A percentile compares a stretch with the other conserved stretches of the same genome.
These are phyloP conservation scores for Cossypha heuglini DNA, from an alignment of 2,797 vertebrate species.

Conservation along the genomic window DNA sequence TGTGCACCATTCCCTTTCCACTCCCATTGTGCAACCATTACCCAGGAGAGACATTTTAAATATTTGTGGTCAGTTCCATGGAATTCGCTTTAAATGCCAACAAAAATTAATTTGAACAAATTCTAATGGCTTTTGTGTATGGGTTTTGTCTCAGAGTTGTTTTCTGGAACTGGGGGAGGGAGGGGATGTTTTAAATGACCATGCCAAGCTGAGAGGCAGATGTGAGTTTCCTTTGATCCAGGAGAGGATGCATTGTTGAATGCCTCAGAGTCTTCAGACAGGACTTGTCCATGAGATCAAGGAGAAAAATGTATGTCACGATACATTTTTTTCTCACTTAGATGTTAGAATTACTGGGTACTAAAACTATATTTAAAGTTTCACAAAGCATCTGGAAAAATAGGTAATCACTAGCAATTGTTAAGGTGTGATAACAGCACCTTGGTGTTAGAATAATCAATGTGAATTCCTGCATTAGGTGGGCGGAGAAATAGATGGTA, in stretches of 20 bases:
- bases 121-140: not conserved
- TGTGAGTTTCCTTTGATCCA: constrained; percentile 58
- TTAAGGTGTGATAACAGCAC: constrained; percentile 51
- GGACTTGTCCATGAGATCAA: constrained; percentile 33
- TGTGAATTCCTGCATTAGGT: not conserved
- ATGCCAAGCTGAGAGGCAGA: constrained; percentile 52
- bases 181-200: constrained; percentile 29
- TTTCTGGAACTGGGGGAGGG: not conserved
- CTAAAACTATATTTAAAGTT: constrained; percentile 65
- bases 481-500: not conserved
- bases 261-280: constrained; percentile 51
- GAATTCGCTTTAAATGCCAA: constrained; percentile 40
- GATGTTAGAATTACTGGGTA: constrained; percentile 58
- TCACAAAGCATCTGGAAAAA: constrained; percentile 60
- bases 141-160: constrained; percentile 3
- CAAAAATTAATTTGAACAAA: constrained; percentile 22
- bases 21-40: constrained; percentile 17
- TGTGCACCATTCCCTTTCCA: constrained; percentile 20
- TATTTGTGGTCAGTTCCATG: constrained; percentile 17
- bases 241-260: constrained; percentile 29
- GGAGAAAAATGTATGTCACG: constrained; percentile 13
- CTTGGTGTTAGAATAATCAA: not conserved
- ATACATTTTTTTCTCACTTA: constrained; percentile 60
- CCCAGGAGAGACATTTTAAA: constrained; percentile 37
- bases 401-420: constrained; percentile 22